These are phyloP conservation scores for Bicyclus anynana DNA, from an alignment of 1,140 invertebrate species.

Conservation along the genomic window DNA sequence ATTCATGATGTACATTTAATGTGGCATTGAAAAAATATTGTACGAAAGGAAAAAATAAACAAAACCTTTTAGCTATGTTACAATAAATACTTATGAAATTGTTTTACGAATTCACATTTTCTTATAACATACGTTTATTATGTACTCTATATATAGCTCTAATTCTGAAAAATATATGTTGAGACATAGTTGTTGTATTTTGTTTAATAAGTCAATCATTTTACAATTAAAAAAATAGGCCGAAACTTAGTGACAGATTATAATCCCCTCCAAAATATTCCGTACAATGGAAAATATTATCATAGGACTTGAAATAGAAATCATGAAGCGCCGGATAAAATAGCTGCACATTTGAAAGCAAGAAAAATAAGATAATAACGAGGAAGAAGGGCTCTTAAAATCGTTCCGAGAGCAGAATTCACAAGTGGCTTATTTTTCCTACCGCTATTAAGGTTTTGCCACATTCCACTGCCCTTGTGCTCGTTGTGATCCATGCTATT, in stretches of 20 bases:
- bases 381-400: constrained; percentile 36
- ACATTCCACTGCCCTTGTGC: neutral
- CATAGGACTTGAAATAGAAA: constrained; percentile 5
- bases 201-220: neutral
- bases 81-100: no score
- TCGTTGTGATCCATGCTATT: no score
- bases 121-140: no score
- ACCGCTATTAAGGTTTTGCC: neutral
- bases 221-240: neutral
- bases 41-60: neutral
- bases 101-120: no score
- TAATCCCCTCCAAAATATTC: constrained; percentile 2
- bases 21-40: neutral
- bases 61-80: no score
- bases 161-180: no score
- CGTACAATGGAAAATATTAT: neutral
- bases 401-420: constrained; percentile 39
- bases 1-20: constrained; percentile 7
- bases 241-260: neutral
- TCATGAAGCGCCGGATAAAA: constrained; percentile 4
- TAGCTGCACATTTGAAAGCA: constrained; percentile 25
- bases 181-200: no score
- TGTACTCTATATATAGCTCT: no score
- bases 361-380: constrained; percentile 48
- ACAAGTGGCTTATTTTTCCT: constrained; percentile 36